Base-by-base conservation (phyloP, 2,113 vertebrate species). In the Isichthys henryi region DNA sequence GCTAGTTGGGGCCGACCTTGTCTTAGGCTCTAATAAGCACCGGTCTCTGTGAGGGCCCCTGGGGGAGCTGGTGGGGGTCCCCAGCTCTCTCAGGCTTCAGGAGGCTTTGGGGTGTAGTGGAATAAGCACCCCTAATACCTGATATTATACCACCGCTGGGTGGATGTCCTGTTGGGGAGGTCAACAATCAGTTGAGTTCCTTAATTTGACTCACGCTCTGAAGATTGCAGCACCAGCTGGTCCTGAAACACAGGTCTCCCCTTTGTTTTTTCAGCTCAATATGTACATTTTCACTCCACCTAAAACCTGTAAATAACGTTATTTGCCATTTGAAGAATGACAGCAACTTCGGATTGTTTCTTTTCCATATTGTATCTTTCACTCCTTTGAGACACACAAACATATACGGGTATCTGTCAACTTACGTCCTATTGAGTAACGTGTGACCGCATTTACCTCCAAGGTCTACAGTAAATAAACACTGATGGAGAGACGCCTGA, bases 71-170 rank as follows among this genome's bases (percentile, higher is more conserved):
- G 13, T 21, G 7, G 27, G 11, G 52, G 88, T 35, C 77, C 88
- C 93, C 89, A 90, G 92, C 90, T 92, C 90, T 89, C 88, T 83
- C 88, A 74, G 88, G 86, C 88, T 88, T 35, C 70, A 56, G 89
- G 85, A 91, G 88, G 89, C 87, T 56, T 89, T 89, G 83, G 92
- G 90, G 88, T 91, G 92, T 89, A 88, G 89, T 87, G 80, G 90
- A 91, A 93, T 92, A 89, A 92, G 90, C 77, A 49, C 82, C 74
- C 93, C 92, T 94, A 94, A 93, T 92, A 94, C 92, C 93, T 93
- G 91, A 89, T 93, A 92, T 92, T 93, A 92, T 91, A 92, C 92
- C 91, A 90, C 91, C 94, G 91, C 80, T 50, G 94, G 94, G 94
- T 46, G 70, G 52, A 80, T 87, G 91, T 92, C 88, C 88, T 91